Evolutionary conservation across 2,113 vertebrate species (phyloP), one percentile per base, ranked within the genome.

Genomic region (Hemicordylus capensis): DNA sequence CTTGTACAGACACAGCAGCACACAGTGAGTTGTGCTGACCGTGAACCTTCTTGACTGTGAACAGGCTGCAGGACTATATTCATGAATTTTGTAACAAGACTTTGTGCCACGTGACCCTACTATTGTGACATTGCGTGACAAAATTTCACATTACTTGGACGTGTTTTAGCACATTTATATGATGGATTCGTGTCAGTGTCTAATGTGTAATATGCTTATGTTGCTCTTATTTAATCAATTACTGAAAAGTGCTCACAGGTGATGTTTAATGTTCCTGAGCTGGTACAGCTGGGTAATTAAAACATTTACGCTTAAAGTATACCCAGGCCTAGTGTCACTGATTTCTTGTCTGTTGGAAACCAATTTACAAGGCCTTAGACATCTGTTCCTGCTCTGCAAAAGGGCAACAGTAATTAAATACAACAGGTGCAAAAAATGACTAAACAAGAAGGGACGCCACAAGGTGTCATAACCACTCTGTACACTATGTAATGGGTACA

Each of bases 341-440:
- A 75, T 75, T 56, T 75, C 20, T n/a, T 51, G 70, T 37, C 70
- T 48, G 42, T 34, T 42, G n/a, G 44, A 63, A 83, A 75, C 22
- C 83, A 76, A 67, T 84, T 84, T 58, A 77, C 51, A 77, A 67
- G 28, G 34, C 48, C 46, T 76, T 15, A 11, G n/a, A 56, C 73
- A 76, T 67, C 59, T 76, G 73, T 15, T 76, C 74, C 74, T 14
- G 12, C 26, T 84, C 73, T 76, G 48, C 3, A 20, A 12, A 77
- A 56, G 34, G 73, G 59, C 72, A 76, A 63, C 42, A 63, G 44
- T 84, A 63, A 84, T 84, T 76, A 76, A 67, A 77, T 42, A 76
- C 46, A 84, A 56, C 24, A 67, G 61, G 56, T 54, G 59, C 34
- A 46, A 77, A 22, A 39, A 77, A 67, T n/a, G 75, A 75, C 74